These are phyloP conservation scores for Pegoplata infirma DNA, from an alignment of 2,888 invertebrate genomes.

Conservation along the genomic window DNA sequence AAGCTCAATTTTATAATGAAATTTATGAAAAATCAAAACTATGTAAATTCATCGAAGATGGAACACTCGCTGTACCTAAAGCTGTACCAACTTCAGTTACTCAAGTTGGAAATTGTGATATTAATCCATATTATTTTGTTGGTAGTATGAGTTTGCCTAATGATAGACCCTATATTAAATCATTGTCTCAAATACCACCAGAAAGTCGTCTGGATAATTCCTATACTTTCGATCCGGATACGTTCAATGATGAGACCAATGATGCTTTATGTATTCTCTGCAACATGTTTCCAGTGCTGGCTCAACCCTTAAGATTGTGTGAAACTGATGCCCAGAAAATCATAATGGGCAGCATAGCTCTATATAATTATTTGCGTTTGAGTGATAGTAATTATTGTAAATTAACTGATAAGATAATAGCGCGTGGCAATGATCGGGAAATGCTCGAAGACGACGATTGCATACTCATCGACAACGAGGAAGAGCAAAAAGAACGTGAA, in stretches of 20 bases:
- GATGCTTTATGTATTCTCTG: conserved; percentile 73
- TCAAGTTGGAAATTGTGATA: conserved; percentile 18
- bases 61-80: conserved; percentile 39
- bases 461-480: conserved; percentile 72
- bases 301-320: conserved; percentile 73
- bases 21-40: conserved; percentile 74
- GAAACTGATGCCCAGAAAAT: conserved; percentile 74
- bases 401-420: conserved; percentile 68
- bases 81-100: neutral
- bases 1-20: conserved; percentile 69
- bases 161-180: conserved; percentile 18
- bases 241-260: conserved; percentile 54
- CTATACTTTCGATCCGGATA: neutral
- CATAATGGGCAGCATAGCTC: conserved; percentile 74
- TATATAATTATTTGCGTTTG: conserved; percentile 76
- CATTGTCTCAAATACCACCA: conserved; percentile 1
- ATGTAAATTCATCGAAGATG: conserved; percentile 68
- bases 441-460: conserved; percentile 71
- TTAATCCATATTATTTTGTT: conserved; percentile 16
- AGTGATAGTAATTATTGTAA: conserved; percentile 72
- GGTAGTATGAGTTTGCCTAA: conserved; percentile 17
- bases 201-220: neutral
- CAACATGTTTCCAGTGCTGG: conserved; percentile 75
- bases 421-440: conserved; percentile 58
- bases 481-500: conserved; percentile 72